Base-by-base conservation (phyloP, 2,113 vertebrate genomes). In the Enhydra lutris region DNA sequence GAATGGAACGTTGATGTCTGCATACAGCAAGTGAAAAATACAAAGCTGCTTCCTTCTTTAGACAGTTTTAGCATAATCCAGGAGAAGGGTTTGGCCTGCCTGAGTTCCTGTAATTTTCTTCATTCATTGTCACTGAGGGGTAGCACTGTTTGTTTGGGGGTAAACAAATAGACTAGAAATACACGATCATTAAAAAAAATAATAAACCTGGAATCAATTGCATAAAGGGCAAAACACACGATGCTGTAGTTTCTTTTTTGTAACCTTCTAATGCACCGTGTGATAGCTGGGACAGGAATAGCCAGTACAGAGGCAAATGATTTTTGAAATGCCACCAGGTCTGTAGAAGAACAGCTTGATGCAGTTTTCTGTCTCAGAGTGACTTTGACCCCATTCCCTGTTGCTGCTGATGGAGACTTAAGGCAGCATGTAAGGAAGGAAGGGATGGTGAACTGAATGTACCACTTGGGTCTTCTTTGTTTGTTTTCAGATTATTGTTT, bases 341-440 rank as follows among this genome's bases (percentile, higher is more conserved):
- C 73, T 79, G 0, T 31, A 31, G 34, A 82, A 39, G n/a, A 57
- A 52, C 36, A 81, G 31, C 4, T 10, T 78, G 24, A 23, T 42
- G 3, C 0, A 55, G 4, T 29, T 89, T n/a, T 6, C 17, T 82
- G 23, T 26, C 82, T 94, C 23, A 52, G 52, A 52, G 63, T 14
- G 63, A 26, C 65, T 63, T 29, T 57, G 6, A 47, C 34, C 63
- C 55, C 42, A 21, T 73, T 50, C 15, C 8, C 14, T 20, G 6
- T 29, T 45, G 34, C 36, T 67, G 59, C 7, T 88, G 18, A 10
- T 7, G 3, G 29, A 20, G 26, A 12, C 0, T n/a, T 13, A 36
- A 34, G 34, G 4, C 1, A 18, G 12, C 1, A n/a, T 0, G 0
- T 14, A 17, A 10, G 2, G 3, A 3, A 45, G 1, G 24, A 10